Base-by-base conservation (phyloP, 2,113 vertebrate genomes). In the Cottus gobio region DNA sequence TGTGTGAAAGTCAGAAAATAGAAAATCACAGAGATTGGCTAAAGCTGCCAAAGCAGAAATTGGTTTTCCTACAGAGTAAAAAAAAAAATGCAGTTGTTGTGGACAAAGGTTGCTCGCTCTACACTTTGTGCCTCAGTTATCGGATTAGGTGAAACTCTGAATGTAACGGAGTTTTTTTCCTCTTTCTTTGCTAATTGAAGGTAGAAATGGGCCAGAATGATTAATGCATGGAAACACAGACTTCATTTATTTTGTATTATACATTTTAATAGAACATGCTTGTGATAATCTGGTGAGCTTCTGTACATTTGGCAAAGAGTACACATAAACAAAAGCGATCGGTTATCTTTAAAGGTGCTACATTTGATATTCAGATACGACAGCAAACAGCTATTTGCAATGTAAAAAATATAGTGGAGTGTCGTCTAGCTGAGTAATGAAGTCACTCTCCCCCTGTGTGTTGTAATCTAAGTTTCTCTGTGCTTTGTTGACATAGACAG, bases 1-100 rank as follows among this genome's bases (percentile, higher is more conserved):
- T 74, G 79, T 71, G 64, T 66, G 63, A 83, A 77, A 65, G 77
- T 76, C 31, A 73, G 39, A 50, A 63, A 71, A 70, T 26, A 50
- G 34, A 65, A 12, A 50, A 11, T 71, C n/a, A 10, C 57, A 54
- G 57, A 83, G 66, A 85, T 65, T 54, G 81, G 52, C 58, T 48
- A 16, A 65, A 80, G 78, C 71, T 85, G 71, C 65, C 36, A 48
- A 70, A 68, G 58, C 56, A 83, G 30, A 71, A 85, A 85, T 76
- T 69, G 48, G 48, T 80, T 90, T 90, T 77, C 71, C 71, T 62
- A 26, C 44, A 48, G 70, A 67, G 66, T 37, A 71, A 90, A 71
- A 79, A 18, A 18, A 83, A 80, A 65, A 69, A 60, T 77, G 57
- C 22, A 63, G 39, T 26, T 82, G n/a, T 72, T 71, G 44, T 58